Evolutionary conservation across 2,797 vertebrate species (phyloP).

Genomic region (Amblyraja radiata): DNA sequence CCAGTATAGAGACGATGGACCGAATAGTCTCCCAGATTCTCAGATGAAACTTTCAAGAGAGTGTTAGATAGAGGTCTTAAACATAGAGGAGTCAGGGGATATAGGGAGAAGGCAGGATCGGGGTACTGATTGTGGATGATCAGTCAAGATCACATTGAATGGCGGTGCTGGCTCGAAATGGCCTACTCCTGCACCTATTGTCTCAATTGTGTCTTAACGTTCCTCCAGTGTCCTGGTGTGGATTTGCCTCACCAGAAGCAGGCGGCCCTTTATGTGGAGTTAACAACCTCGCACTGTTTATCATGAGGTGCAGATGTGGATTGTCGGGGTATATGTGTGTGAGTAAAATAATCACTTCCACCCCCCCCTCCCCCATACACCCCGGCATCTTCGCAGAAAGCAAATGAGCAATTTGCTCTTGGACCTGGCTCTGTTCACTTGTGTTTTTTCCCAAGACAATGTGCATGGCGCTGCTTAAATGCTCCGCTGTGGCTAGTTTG

Average conservation of each 20-base stretch:
- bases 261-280: too few species aligned
- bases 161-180: too few species aligned
- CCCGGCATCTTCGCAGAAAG: background rate
- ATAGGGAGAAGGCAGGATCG: too few species aligned
- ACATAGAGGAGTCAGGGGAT: too few species aligned
- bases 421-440: background rate
- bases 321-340: background rate
- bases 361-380: background rate
- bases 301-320: background rate
- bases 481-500: background rate
- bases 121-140: too few species aligned
- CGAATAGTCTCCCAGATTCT: too few species aligned
- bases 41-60: too few species aligned
- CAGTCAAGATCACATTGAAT: too few species aligned
- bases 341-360: background rate
- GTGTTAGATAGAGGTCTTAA: background rate
- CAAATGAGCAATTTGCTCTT: slow-evolving; percentile 8
- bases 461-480: background rate
- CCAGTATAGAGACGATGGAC: too few species aligned
- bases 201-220: background rate
- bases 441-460: background rate
- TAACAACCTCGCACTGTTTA: background rate
- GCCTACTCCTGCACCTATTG: too few species aligned
- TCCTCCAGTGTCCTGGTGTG: background rate
- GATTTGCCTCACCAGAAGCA: background rate